Evolutionary conservation across 2,888 invertebrate genomes (phyloP), one percentile per base, ranked within the genome.

Genomic region (Euzetes globulus): DNA sequence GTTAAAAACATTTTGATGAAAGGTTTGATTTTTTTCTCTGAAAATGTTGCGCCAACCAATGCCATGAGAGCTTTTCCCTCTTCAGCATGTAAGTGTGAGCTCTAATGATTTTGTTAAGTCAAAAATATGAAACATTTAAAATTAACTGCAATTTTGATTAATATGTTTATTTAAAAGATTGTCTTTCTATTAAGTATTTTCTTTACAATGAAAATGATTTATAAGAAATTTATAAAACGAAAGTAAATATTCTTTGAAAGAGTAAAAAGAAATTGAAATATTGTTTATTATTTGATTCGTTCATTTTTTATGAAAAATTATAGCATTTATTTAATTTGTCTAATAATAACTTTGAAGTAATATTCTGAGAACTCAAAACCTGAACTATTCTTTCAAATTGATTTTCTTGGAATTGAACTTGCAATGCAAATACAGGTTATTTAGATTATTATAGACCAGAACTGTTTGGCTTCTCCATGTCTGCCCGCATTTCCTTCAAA

Each of bases 381-480:
- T 50, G 2, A 50, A 50, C n/a, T 19, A 50, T 19, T 50, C n/a
- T 50, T 50, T 50, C n/a, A 50, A 50, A 50, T 50, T 50, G 50
- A 50, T 50, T 50, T 50, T 50, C 50, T 50, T n/a, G 19, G 50
- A 50, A 50, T 2, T 58, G 19, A 27, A 58, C 1, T 4, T 5
- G 15, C 3, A 58, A 63, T 63, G 37, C 63, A 63, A 63, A 63
- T 63, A 63, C 58, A 27, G 58, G 58, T 58, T 63, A 63, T 63
- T 63, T 63, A 17, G 19, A 29, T n/a, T 63, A 63, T 19, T 27
- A 37, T 63, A 63, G 15, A 58, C 13, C 22, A 63, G 41, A 41
- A 41, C 41, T 41, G 41, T 41, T 41, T 13, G 5, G 11, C 13
- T 41, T 29, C 4, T 60, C 7, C 3, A 63, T 27, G 27, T 63